Conservation (phyloP, 2,113 vertebrate species). For the Poeciliopsis occidentalis region DNA sequence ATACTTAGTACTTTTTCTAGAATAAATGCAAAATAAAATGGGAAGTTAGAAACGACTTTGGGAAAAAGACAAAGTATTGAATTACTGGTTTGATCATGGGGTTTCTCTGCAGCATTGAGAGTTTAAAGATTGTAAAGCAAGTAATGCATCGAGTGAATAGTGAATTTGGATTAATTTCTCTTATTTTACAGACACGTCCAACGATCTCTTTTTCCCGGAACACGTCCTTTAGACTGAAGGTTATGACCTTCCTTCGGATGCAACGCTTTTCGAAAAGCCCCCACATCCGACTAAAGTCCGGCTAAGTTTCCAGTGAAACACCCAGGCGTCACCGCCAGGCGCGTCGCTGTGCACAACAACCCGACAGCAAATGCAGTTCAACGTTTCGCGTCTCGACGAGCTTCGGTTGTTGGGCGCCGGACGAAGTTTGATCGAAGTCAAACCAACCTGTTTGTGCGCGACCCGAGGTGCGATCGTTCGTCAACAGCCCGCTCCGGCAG, state of each 20-base stretch:
- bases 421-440: conserved; percentile 61
- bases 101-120: neutral
- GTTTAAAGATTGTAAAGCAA: neutral
- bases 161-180: neutral
- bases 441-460: conserved; percentile 55
- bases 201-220: neutral
- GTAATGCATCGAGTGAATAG: neutral
- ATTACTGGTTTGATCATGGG: neutral
- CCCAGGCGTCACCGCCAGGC: conserved; percentile 45
- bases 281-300: conserved; percentile 47
- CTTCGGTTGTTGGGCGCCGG: conserved; percentile 38
- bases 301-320: conserved; percentile 24
- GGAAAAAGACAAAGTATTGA: neutral
- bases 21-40: neutral
- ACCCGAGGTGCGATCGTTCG: conserved; percentile 45
- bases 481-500: conserved; percentile 27
- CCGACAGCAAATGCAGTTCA: conserved; percentile 30
- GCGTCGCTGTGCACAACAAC: conserved; percentile 26
- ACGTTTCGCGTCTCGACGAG: conserved; percentile 33
- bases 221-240: conserved; percentile 27
- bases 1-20: too few relatives aligned
- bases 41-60: neutral
- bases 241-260: conserved; percentile 9
- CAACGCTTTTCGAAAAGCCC: neutral
- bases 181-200: neutral